Conservation (phyloP, 2,888 invertebrate species). For the Nemotelus pantherinus region DNA sequence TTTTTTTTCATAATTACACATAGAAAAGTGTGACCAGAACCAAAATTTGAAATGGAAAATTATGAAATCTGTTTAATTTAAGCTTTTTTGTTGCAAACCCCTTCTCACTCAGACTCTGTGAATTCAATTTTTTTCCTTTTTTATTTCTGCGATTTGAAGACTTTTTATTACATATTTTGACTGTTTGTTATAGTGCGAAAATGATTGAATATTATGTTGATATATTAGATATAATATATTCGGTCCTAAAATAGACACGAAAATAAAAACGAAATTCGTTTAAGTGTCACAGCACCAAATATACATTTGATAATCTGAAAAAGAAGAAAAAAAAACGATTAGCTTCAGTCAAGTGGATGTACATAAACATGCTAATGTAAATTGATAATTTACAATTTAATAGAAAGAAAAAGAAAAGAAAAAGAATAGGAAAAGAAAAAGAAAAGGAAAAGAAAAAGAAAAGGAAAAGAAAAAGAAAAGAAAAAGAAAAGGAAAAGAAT, state of each 20-base stretch:
- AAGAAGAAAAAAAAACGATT: constrained; percentile 1
- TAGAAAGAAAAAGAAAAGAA: no score
- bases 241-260: constrained; percentile 51
- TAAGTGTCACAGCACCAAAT: constrained; percentile 66
- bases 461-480: no score
- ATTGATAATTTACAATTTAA: no score
- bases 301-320: constrained; percentile 55
- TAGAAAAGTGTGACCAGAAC: no score
- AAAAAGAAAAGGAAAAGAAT: no score
- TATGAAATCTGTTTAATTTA: not conserved
- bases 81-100: constrained; percentile 11
- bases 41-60: not conserved
- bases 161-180: constrained; percentile 35
- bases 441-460: no score
- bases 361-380: no score
- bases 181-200: constrained; percentile 8
- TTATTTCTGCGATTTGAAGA: constrained; percentile 13
- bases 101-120: constrained; percentile 39
- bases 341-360: no score
- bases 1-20: not conserved
- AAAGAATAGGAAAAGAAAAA: no score
- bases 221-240: constrained; percentile 42
- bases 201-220: constrained; percentile 43
- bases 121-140: constrained; percentile 11
- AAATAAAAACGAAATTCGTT: constrained; percentile 63